Base-by-base conservation (phyloP, 1,140 invertebrate species). In the Acromyrmex echinatior region DNA sequence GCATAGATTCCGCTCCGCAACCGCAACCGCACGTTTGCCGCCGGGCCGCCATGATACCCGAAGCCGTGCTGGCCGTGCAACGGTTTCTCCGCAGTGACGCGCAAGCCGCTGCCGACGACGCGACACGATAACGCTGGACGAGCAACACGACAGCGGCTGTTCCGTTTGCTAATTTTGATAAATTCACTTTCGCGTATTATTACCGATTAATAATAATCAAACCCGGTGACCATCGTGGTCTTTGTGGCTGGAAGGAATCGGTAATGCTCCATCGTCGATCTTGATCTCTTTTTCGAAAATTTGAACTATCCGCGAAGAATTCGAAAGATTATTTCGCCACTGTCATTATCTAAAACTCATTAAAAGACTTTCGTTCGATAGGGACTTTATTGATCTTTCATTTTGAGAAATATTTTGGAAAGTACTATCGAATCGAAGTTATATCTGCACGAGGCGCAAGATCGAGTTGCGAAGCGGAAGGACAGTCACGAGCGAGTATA, bases 31-130 rank as follows among this genome's bases (percentile, higher is more conserved):
- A 92, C 87, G 86, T 82, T 82, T 86, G 90, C 88, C 88, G 90
- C 88, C 88, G 92, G 68, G 86, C 71, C 91, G 87, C 87, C 90
- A 88, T 88, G 87, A 88, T 90, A 86, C 85, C 88, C 88, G 86
- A 85, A 84, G 73, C 86, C 74, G 76, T 78, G 74, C 70, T 85
- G 62, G 88, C 89, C 87, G 84, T 91, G 80, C 92, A 93, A 93
- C 92, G 91, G 93, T 94, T 94, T 93, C 92, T 88, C 93, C 92
- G 93, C 92, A 94, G 92, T 94, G 91, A 93, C 92, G 92, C 92
- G 89, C 87, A 93, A 93, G 91, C 93, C 86, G 90, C 93, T 89
- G 92, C 79, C 89, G 81, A 91, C 86, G 87, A 77, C 90, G 87
- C 86, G 81, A 77, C 87, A 51, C 25, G 68, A 82, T 53, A n/a